Evolutionary conservation across 2,797 vertebrate species (phyloP).

Genomic region (Anabacerthia variegaticeps): DNA sequence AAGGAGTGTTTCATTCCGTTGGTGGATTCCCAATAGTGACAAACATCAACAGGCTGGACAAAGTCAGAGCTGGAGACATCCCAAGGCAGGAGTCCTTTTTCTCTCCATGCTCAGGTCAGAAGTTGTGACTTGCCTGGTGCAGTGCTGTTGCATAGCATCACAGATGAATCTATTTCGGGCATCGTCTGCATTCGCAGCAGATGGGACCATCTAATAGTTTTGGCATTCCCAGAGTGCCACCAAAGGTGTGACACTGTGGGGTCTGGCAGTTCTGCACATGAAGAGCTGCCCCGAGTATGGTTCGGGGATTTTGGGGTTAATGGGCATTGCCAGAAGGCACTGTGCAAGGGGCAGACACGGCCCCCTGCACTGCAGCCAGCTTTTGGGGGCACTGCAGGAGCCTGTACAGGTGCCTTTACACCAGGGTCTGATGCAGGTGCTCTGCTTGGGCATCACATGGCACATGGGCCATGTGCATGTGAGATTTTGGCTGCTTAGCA

Average conservation of each 20-base stretch:
- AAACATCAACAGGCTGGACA: not conserved
- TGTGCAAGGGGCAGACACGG: not conserved
- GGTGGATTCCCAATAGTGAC: not conserved
- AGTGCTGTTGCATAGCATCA: not conserved
- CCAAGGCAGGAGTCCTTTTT: not conserved
- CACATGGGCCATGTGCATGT: not conserved
- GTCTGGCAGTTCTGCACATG: accelerated
- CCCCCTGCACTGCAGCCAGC: not conserved
- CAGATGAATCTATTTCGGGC: not conserved
- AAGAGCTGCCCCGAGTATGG: not conserved
- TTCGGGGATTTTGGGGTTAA: not conserved
- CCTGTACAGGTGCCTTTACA: not conserved
- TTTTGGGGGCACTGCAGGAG: not conserved
- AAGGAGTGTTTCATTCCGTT: not conserved
- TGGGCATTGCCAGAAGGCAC: not conserved
- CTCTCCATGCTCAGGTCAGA: not conserved
- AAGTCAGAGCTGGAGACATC: not conserved
- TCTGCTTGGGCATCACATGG: not conserved
- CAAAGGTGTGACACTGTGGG: accelerated
- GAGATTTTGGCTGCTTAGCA: conserved; percentile 18
- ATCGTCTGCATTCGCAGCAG: not conserved
- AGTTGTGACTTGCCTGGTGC: not conserved
- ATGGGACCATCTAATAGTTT: not conserved
- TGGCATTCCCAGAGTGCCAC: not conserved
- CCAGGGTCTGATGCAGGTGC: accelerated